These are phyloP conservation scores for Lemur catta DNA, from an alignment of 2,797 vertebrate genomes.

Conservation along the genomic window DNA sequence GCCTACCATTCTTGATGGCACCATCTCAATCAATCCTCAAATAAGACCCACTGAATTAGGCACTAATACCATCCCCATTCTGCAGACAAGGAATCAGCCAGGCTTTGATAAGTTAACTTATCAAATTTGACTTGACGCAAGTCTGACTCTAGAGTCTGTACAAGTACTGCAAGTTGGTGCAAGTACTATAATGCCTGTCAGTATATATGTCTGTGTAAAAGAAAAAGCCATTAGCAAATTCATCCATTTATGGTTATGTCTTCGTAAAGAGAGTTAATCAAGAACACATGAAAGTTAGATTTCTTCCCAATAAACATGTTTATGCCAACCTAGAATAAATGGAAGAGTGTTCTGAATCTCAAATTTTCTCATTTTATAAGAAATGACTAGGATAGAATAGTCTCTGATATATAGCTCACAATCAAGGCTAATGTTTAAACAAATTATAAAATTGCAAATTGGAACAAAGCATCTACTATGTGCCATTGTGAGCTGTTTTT, in stretches of 20 bases:
- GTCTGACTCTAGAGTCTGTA: background rate
- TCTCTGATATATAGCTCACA: constrained; percentile 14
- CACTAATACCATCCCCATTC: background rate
- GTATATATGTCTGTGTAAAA: background rate
- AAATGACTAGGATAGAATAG: background rate
- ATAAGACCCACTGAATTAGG: background rate
- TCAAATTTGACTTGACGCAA: background rate
- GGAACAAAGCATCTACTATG: background rate
- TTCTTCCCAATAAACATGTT: background rate
- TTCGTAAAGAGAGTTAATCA: background rate
- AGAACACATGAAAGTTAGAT: background rate
- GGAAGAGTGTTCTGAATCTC: constrained; percentile 14
- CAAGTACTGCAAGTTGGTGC: background rate
- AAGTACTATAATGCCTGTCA: background rate
- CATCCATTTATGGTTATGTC: background rate
- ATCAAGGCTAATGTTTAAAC: constrained; percentile 16
- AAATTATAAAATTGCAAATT: constrained; percentile 12
- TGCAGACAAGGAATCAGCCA: background rate
- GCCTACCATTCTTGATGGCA: background rate
- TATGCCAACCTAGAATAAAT: background rate
- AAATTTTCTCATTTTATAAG: background rate
- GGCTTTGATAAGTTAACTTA: background rate
- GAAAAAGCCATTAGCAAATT: background rate
- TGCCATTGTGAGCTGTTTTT: background rate
- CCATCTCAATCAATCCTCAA: constrained; percentile 12